Percentiles rank a stretch among this genome's conserved stretches.
Conservation (phyloP, 2,888 invertebrate genomes). For the Lepeophtheirus nordmannii region DNA sequence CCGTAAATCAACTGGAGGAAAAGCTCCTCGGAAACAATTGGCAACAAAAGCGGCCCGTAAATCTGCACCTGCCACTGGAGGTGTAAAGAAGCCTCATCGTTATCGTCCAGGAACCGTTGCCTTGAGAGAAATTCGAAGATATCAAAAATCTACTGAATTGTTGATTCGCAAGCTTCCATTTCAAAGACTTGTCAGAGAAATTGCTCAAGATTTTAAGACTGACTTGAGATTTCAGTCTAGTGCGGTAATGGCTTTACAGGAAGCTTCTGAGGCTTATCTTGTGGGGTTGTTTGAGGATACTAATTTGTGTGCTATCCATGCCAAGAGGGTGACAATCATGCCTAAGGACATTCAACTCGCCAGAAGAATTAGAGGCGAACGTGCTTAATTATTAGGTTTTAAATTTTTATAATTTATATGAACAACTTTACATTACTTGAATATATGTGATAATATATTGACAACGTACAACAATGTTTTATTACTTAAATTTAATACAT, state of each 20-base stretch:
- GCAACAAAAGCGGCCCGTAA: conserved; percentile 95
- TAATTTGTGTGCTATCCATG: conserved; percentile 42
- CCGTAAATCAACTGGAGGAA: conserved; percentile 91
- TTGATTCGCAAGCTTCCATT: conserved; percentile 85
- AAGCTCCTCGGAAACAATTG: conserved; percentile 82
- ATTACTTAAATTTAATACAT: too few relatives aligned
- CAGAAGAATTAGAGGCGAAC: conserved; percentile 41
- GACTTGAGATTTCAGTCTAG: conserved; percentile 34
- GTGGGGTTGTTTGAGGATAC: conserved; percentile 55
- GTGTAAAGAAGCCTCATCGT: conserved; percentile 90
- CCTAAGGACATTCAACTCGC: conserved; percentile 47
- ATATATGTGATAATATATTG: too few relatives aligned
- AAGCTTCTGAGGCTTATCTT: conserved; percentile 42
- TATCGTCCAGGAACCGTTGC: conserved; percentile 90
- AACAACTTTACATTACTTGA: neutral
- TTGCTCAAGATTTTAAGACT: conserved; percentile 38
- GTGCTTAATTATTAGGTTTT: conserved; percentile 34
- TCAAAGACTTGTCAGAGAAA: conserved; percentile 70
- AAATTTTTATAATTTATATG: neutral
- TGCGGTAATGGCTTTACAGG: conserved; percentile 35
- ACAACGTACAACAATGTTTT: too few relatives aligned
- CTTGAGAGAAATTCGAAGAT: conserved; percentile 84
- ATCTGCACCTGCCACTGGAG: conserved; percentile 83
- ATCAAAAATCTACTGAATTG: conserved; percentile 88
- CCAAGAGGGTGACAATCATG: conserved; percentile 44